Percentiles rank a stretch among this genome's conserved stretches.
Conservation (phyloP, 2,888 invertebrate species). For the Hirtodrosophila alboralis region DNA sequence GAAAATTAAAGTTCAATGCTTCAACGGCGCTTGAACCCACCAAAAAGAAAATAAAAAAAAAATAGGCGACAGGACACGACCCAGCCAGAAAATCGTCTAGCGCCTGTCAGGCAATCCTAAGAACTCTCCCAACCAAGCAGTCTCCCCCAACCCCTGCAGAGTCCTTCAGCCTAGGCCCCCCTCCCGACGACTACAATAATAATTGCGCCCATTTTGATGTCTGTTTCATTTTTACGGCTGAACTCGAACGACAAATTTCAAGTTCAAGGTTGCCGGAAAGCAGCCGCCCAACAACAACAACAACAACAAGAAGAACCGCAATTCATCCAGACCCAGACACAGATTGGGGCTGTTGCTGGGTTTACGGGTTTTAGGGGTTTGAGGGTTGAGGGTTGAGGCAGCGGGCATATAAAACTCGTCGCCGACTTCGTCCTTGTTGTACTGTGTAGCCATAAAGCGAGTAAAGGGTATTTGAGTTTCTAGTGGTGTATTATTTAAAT, state of each 20-base stretch:
- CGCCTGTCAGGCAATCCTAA: constrained; percentile 25
- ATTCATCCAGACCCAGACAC: constrained; percentile 39
- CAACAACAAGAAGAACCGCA: constrained; percentile 29
- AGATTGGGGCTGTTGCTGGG: neutral
- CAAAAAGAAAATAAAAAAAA: no score
- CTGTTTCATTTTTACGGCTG: constrained; percentile 55
- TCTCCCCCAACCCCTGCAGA: neutral
- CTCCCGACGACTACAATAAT: constrained; percentile 23
- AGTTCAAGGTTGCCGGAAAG: constrained; percentile 82
- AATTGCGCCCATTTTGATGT: constrained; percentile 57
- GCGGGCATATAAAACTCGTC: constrained; percentile 25
- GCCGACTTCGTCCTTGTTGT: constrained; percentile 20
- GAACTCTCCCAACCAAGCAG: neutral
- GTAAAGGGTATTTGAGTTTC: no score
- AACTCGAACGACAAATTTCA: constrained; percentile 77
- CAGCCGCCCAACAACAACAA: constrained; percentile 43
- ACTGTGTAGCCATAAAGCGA: no score
- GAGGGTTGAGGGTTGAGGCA: neutral
- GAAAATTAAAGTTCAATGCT: constrained; percentile 75
- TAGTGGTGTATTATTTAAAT: no score
- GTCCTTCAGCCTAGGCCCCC: no score
- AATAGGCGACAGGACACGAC: constrained; percentile 58
- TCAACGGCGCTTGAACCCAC: constrained; percentile 70
- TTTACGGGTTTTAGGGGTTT: no score
- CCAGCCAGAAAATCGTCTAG: constrained; percentile 44